Evolutionary conservation across 2,888 invertebrate genomes (phyloP), one percentile per base, ranked within the genome.

Genomic region (Epiblema foenella): DNA sequence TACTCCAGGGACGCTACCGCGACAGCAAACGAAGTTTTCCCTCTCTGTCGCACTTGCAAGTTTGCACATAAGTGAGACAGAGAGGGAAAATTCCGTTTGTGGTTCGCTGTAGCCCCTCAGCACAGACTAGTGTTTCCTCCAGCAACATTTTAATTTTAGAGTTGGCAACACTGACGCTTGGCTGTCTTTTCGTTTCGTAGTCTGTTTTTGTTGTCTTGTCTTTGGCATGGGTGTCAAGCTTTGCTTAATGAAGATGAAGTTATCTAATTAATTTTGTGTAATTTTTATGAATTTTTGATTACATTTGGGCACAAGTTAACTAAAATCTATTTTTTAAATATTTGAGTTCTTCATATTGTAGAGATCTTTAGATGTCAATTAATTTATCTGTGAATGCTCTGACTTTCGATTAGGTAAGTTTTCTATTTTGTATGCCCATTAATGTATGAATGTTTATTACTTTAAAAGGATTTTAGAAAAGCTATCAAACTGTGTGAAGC

Each of bases 381-480:
- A 1, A n/a, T 46, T 46, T 46, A 46, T 46, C 7, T 46, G n/a
- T 46, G 4, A 46, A 46, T 46, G 7, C 15, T 46, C 42, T 46
- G 46, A 46, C n/a, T n/a, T 29, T 56, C n/a, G 56, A 56, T n/a
- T 29, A 56, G 56, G 56, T 56, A 29, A 56, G 56, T 56, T 56
- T 33, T n/a, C 33, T 56, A 3, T 33, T 24, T 56, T 33, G 24
- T n/a, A 56, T 56, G 29, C 24, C 4, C n/a, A n/a, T n/a, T n/a
- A n/a, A 56, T n/a, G 33, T n/a, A 24, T n/a, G n/a, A 29, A 15
- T 15, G 3, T n/a, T n/a, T 3, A 24, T 24, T 3, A 24, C 1
- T 24, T 24, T 29, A 56, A 8, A 56, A 0, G 9, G 8, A 2
- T n/a, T 33, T 46, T 46, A 46, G 46, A n/a, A 46, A 42, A 2